Conservation (phyloP, 2,113 vertebrate species). For the Nibea coibor region DNA sequence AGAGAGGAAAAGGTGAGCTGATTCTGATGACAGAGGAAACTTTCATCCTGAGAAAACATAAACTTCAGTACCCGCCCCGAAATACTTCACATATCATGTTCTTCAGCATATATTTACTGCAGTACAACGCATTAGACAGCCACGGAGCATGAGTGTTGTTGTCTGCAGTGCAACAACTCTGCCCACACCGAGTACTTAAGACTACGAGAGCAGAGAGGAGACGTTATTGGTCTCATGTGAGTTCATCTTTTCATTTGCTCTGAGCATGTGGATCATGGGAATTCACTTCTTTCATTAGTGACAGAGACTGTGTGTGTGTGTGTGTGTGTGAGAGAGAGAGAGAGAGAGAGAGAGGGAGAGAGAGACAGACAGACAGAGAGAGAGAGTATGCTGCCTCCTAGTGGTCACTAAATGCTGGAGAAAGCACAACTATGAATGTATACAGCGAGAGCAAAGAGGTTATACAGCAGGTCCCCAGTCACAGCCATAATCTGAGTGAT, state of each 20-base stretch:
- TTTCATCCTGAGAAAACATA: background rate
- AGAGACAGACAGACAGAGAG: no score
- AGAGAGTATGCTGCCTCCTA: slow-evolving; percentile 39
- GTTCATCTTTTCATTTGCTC: slow-evolving; percentile 50
- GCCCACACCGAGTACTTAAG: background rate
- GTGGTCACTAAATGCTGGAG: slow-evolving; percentile 30
- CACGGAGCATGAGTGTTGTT: slow-evolving; percentile 1
- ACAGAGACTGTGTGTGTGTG: background rate
- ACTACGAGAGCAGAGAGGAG: background rate
- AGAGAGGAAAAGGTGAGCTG: slow-evolving; percentile 12
- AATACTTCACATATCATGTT: background rate
- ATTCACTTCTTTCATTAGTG: slow-evolving; percentile 60
- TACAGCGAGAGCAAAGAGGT: background rate
- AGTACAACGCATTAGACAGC: background rate
- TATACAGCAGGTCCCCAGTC: background rate
- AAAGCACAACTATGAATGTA: background rate
- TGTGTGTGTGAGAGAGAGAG: background rate
- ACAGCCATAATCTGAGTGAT: background rate
- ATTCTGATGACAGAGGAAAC: slow-evolving; percentile 14
- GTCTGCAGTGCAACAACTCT: background rate
- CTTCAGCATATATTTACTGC: background rate
- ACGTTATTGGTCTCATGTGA: slow-evolving; percentile 66
- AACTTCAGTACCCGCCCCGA: background rate
- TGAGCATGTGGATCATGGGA: slow-evolving; percentile 62
- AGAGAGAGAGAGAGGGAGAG: no score